Conservation (phyloP, 2,888 invertebrate species). For the Ecliptopera silaceata region DNA sequence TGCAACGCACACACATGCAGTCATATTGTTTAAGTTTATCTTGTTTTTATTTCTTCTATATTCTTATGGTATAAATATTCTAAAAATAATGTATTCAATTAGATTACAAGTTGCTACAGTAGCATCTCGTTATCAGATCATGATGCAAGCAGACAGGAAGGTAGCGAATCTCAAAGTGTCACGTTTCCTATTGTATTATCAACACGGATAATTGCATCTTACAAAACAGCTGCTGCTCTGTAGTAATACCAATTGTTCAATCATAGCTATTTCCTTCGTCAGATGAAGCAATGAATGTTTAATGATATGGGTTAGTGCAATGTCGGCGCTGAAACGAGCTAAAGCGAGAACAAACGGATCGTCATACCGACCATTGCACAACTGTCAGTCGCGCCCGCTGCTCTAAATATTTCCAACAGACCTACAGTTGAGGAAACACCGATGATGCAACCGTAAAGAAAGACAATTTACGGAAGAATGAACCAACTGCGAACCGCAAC, state of each 20-base stretch:
- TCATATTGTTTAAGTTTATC: no score
- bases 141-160: conserved; percentile 11
- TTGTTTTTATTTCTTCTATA: background rate
- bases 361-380: conserved; percentile 46
- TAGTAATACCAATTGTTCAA: conserved; percentile 21
- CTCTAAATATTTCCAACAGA: conserved; percentile 44
- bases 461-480: conserved; percentile 58
- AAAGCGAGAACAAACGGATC: conserved; percentile 46
- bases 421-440: conserved; percentile 49
- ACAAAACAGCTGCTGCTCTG: conserved; percentile 9
- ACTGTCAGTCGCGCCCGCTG: conserved; percentile 42
- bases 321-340: conserved; percentile 37
- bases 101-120: background rate
- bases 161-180: conserved; percentile 21
- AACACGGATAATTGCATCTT: conserved; percentile 26
- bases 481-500: conserved; percentile 44
- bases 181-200: conserved; percentile 27
- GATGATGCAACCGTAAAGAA: conserved; percentile 54
- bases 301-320: conserved; percentile 35
- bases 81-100: background rate
- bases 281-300: conserved; percentile 33
- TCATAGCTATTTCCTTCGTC: conserved; percentile 25
- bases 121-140: conserved; percentile 18
- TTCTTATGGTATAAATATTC: background rate
- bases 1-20: background rate